phyloP scores from a whole-genome alignment of 2,888 invertebrate genomes.

The Maniola hyperantus region DNA sequence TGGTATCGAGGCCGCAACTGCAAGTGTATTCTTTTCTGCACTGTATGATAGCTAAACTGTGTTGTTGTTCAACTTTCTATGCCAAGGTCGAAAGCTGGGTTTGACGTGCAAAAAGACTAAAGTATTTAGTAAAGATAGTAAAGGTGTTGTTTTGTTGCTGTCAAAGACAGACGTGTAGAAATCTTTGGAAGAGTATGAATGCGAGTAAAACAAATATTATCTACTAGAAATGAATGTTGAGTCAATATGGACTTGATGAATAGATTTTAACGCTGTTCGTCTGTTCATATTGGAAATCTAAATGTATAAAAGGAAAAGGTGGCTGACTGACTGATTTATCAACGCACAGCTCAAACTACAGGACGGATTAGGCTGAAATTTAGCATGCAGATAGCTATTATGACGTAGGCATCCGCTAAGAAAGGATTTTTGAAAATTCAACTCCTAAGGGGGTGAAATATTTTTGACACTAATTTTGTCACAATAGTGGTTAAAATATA shows the following conservation, averaged over 20 bases:
- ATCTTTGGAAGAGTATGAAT: neutral
- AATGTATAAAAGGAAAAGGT: too few relatives aligned
- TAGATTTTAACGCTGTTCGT: neutral
- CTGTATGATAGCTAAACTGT: conserved; percentile 1
- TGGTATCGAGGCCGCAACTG: neutral
- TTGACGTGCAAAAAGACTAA: neutral
- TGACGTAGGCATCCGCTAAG: too few relatives aligned
- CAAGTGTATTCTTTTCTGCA: neutral
- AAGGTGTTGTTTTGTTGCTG: conserved; percentile 9
- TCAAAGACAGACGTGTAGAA: neutral
- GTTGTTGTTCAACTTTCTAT: conserved; percentile 22
- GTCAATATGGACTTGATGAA: neutral
- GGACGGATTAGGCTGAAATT: too few relatives aligned
- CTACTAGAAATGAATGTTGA: neutral
- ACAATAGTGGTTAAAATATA: too few relatives aligned
- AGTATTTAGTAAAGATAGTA: too few relatives aligned
- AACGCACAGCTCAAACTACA: too few relatives aligned
- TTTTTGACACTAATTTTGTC: too few relatives aligned
- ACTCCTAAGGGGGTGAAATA: too few relatives aligned
- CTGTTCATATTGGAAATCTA: too few relatives aligned
- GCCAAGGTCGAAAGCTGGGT: conserved; percentile 23
- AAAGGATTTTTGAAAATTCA: too few relatives aligned
- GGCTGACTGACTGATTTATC: too few relatives aligned
- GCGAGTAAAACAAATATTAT: neutral
- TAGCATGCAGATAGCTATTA: too few relatives aligned